phyloP scores from a whole-genome alignment of 1,140 invertebrate species.

The Polypedilum pembai region DNA sequence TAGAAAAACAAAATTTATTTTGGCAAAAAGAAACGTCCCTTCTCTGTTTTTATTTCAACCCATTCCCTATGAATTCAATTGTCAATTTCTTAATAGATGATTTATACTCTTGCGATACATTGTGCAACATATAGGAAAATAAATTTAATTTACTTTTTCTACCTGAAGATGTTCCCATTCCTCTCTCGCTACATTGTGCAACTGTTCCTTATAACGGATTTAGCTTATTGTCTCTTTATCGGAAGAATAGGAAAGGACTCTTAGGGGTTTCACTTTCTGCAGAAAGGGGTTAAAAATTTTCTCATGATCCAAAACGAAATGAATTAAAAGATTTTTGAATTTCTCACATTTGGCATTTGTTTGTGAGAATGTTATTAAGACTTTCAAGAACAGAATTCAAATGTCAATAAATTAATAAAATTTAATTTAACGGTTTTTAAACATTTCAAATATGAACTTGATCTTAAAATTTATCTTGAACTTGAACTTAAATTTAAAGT shows the following conservation, averaged over 20 bases:
- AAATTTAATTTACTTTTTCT: constrained; percentile 3
- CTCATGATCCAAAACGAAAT: constrained; percentile 20
- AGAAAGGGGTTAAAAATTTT: constrained; percentile 9
- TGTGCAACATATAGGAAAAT: too few relatives aligned
- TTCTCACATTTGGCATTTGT: too few relatives aligned
- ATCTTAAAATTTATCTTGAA: too few relatives aligned
- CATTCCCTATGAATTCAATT: not conserved
- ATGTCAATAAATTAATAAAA: too few relatives aligned
- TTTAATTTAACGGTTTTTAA: too few relatives aligned
- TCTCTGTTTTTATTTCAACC: not conserved
- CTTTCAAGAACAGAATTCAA: too few relatives aligned
- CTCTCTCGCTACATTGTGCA: not conserved
- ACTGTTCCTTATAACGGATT: constrained; percentile 26
- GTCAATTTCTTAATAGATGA: constrained; percentile 13
- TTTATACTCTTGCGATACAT: not conserved
- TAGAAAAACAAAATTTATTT: constrained; percentile 20
- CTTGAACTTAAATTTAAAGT: too few relatives aligned
- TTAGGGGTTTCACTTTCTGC: not conserved
- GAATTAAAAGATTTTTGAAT: not conserved
- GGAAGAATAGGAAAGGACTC: not conserved
- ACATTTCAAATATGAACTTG: too few relatives aligned
- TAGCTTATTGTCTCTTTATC: not conserved
- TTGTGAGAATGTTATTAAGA: too few relatives aligned
- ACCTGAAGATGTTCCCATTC: constrained; percentile 15
- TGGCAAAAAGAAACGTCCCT: not conserved